A percentile compares a stretch with the other conserved stretches of the same genome.
Conservation (phyloP, 2,888 invertebrate genomes). For the Tenthredo scrophulariae region DNA sequence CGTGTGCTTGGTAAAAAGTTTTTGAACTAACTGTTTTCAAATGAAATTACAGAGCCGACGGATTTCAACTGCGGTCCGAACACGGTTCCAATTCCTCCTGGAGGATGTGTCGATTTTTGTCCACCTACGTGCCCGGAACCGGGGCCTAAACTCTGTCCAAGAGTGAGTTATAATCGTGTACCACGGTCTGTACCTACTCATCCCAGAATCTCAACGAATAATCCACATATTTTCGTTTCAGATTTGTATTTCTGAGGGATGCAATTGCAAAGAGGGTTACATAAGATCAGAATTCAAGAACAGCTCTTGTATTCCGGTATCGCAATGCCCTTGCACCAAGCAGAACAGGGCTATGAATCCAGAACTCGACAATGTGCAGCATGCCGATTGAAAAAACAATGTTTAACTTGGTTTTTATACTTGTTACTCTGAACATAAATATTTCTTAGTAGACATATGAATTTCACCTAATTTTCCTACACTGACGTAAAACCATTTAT, state of each 20-base stretch:
- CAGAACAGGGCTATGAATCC: neutral
- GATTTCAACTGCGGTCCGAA: neutral
- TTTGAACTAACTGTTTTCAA: neutral
- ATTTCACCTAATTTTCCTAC: neutral
- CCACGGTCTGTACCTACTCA: neutral
- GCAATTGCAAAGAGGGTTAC: neutral
- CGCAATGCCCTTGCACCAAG: neutral
- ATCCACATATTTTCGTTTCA: neutral
- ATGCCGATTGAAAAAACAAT: neutral
- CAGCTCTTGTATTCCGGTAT: neutral
- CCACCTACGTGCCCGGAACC: neutral
- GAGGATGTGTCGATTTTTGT: neutral
- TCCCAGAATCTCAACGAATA: neutral
- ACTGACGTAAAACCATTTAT: neutral
- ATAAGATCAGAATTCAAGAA: neutral
- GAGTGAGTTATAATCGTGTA: neutral
- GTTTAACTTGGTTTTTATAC: neutral
- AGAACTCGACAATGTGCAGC: neutral
- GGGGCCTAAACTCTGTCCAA: neutral
- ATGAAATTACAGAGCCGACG: neutral
- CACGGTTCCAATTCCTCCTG: neutral
- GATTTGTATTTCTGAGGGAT: neutral
- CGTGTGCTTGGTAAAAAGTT: neutral
- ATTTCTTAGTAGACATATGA: neutral
- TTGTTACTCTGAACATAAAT: neutral